phyloP scores from a whole-genome alignment of 2,888 invertebrate species.

The Lissocephala sabroskyi region DNA sequence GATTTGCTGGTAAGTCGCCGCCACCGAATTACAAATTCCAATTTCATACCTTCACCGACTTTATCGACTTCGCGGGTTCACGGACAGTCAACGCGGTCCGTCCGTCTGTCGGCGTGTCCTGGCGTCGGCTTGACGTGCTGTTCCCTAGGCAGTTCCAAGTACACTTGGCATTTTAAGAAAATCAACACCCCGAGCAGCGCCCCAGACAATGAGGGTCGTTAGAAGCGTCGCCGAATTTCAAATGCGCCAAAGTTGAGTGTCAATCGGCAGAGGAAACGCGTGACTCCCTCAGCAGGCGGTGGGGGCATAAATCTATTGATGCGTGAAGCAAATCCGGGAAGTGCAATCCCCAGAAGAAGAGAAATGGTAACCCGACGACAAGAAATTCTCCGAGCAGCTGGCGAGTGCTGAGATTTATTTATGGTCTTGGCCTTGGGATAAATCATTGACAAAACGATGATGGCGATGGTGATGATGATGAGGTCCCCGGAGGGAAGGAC shows the following conservation, averaged over 20 bases:
- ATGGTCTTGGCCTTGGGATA: slow-evolving; percentile 51
- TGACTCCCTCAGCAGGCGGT: neutral
- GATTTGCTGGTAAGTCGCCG: no score
- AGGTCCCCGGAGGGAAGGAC: neutral
- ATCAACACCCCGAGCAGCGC: slow-evolving; percentile 56
- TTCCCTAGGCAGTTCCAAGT: neutral
- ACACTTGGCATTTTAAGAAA: slow-evolving; percentile 15
- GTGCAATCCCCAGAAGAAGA: slow-evolving; percentile 51
- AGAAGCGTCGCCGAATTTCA: slow-evolving; percentile 54
- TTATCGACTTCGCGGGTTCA: no score
- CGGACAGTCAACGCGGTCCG: no score
- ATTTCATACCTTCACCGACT: no score
- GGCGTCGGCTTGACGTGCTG: no score
- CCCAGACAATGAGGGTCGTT: slow-evolving; percentile 61
- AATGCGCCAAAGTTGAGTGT: slow-evolving; percentile 56
- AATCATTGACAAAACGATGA: slow-evolving; percentile 53
- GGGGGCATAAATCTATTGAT: slow-evolving; percentile 48
- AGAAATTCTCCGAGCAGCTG: neutral
- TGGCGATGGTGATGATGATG: slow-evolving; percentile 24
- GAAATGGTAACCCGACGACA: slow-evolving; percentile 2
- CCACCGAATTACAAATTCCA: no score
- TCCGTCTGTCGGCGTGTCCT: no score
- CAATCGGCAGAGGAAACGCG: slow-evolving; percentile 55
- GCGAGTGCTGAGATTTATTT: slow-evolving; percentile 38
- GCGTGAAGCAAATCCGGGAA: slow-evolving; percentile 52